These are phyloP conservation scores for Nomada ferruginata DNA, from an alignment of 2,888 invertebrate genomes.

Conservation along the genomic window DNA sequence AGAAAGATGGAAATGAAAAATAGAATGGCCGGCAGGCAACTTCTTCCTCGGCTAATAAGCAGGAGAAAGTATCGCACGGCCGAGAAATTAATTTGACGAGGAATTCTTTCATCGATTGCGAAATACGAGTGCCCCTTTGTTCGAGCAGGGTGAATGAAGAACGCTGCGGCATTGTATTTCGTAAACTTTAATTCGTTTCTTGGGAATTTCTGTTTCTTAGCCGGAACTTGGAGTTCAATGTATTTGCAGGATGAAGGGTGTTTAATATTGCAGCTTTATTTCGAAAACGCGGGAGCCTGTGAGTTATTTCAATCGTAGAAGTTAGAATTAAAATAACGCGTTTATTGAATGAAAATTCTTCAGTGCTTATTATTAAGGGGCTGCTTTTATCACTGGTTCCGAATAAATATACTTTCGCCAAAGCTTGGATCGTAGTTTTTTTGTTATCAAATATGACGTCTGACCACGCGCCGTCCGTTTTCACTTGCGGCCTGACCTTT, in stretches of 20 bases:
- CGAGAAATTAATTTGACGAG: slow-evolving; percentile 22
- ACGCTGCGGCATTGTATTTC: neutral
- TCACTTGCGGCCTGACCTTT: neutral
- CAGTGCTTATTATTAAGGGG: too few species aligned
- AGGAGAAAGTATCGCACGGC: neutral
- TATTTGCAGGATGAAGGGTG: too few species aligned
- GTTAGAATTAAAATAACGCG: too few species aligned
- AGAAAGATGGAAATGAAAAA: neutral
- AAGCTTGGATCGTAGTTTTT: neutral
- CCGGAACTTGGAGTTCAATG: neutral
- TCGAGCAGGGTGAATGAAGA: neutral
- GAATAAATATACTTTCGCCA: too few species aligned
- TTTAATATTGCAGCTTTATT: too few species aligned
- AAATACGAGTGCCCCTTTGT: neutral
- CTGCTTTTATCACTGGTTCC: too few species aligned
- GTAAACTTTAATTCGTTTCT: slow-evolving; percentile 10
- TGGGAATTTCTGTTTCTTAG: neutral
- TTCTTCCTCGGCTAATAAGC: slow-evolving; percentile 13
- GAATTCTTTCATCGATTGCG: neutral
- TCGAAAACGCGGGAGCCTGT: too few species aligned
- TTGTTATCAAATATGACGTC: neutral
- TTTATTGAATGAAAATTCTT: too few species aligned
- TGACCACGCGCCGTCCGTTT: neutral
- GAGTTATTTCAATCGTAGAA: too few species aligned
- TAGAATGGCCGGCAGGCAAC: slow-evolving; percentile 1